A percentile compares a stretch with the other conserved stretches of the same genome.
phyloP scores from a whole-genome alignment of 2,797 vertebrate species.

The Orestias chungarensis region DNA sequence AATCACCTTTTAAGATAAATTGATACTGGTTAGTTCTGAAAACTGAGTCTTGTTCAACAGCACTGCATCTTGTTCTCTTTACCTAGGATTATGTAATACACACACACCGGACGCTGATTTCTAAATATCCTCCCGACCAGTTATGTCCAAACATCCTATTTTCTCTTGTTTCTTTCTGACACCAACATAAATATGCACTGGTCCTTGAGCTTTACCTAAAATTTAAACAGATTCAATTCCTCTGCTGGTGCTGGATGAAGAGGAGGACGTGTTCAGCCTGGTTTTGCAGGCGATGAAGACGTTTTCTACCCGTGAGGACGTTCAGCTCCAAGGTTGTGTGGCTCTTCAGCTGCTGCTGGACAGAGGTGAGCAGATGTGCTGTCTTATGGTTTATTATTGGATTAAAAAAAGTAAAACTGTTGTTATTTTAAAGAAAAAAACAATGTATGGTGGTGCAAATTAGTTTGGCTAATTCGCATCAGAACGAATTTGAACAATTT shows the following conservation, averaged over 20 bases:
- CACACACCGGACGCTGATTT: background rate
- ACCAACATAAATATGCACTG: background rate
- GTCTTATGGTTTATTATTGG: too few relatives aligned
- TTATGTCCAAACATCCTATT: background rate
- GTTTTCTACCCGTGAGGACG: conserved; percentile 84
- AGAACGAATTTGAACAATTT: background rate
- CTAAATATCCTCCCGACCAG: background rate
- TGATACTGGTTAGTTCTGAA: background rate
- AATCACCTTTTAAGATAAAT: background rate
- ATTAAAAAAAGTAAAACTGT: background rate
- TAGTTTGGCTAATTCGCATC: background rate
- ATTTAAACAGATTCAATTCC: conserved; percentile 79
- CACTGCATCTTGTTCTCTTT: background rate
- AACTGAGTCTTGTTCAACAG: background rate
- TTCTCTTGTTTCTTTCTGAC: background rate
- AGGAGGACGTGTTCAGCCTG: conserved; percentile 88
- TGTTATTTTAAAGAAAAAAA: background rate
- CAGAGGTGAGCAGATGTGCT: conserved; percentile 78
- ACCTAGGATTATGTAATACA: background rate
- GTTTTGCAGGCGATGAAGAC: conserved; percentile 87
- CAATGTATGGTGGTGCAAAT: background rate
- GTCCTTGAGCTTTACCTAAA: background rate
- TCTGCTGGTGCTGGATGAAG: conserved; percentile 83
- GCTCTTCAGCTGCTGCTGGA: conserved; percentile 86
- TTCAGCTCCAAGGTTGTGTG: conserved; percentile 89